Base-by-base conservation (phyloP, 2,113 vertebrate genomes). In the Heptranchias perlo region DNA sequence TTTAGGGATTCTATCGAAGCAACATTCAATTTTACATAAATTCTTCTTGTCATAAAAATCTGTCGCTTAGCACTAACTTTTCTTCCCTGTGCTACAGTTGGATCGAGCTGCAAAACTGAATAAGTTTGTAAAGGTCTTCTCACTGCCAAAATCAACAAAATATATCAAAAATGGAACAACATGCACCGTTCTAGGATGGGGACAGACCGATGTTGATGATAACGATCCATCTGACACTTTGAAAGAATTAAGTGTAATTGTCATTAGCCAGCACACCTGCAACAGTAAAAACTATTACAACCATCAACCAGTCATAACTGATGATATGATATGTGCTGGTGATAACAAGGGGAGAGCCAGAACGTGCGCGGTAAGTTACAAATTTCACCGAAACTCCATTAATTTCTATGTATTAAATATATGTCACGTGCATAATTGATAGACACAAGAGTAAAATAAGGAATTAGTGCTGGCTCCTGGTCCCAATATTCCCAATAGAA, bases 131-230 rank as follows among this genome's bases (percentile, higher is more conserved):
- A 67, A 47, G 47, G 25, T 52, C 25, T 23, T 95, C 47, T 16
- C 65, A 49, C 47, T 95, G 65, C 94, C 94, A 69, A 95, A 31
- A 95, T 95, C 94, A 69, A 14, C 64, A 49, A 95, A 69, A 44
- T 3, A 87, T 96, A 95, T 96, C 8, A 96, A 58, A 96, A 8
- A 95, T 96, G 96, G 95, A 96, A 87, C 44, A n/a, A 97, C 96
- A 92, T 96, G 96, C 21, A 96, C 96, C 0, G 16, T 97, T 96
- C 96, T 96, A 28, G 97, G 92, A 93, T 97, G 96, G 82, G 58
- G 96, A 96, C 23, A 96, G 13, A 69, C 54, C 2, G n/a, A 95
- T 0, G 0, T 64, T 87, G 39, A 54, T n/a, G 0, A 47, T 0
- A 23, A 96, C 0, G 3, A 1, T 0, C 18, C 14, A 61, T 96